Evolutionary conservation across 2,113 vertebrate species (phyloP).

Genomic region (Osmerus mordax): DNA sequence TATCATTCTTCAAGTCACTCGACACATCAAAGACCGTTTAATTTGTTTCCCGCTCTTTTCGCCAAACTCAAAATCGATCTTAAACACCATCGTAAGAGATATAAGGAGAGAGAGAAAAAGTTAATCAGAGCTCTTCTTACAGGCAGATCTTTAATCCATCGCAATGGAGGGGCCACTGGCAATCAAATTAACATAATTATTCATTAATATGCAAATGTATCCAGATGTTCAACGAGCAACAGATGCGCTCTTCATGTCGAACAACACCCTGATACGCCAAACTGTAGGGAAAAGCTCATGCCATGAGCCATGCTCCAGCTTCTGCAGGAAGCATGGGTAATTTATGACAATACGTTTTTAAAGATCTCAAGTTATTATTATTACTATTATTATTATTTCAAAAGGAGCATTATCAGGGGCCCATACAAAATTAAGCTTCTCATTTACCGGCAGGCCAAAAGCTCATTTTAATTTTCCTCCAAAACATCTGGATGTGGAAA

Average conservation of each 20-base stretch:
- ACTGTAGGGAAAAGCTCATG: constrained; percentile 24
- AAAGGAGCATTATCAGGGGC: constrained; percentile 13
- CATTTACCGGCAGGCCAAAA: constrained; percentile 12
- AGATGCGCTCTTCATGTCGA: constrained; percentile 64
- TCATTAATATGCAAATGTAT: constrained; percentile 75
- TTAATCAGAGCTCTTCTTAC: constrained; percentile 24
- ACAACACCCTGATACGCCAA: constrained; percentile 59
- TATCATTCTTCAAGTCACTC: not conserved
- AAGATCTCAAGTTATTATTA: constrained; percentile 24
- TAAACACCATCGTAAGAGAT: not conserved
- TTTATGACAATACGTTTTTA: constrained; percentile 38
- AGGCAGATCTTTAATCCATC: constrained; percentile 55
- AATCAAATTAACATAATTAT: constrained; percentile 75
- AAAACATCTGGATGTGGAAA: constrained; percentile 17
- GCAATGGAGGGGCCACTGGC: constrained; percentile 50
- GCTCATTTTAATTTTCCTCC: constrained; percentile 8
- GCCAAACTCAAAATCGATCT: constrained; percentile 6
- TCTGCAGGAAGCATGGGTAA: constrained; percentile 14
- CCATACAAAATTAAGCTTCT: constrained; percentile 22
- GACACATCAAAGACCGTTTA: not conserved
- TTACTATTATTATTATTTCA: constrained; percentile 24
- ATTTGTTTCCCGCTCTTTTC: constrained; percentile 7
- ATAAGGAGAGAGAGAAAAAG: constrained; percentile 22
- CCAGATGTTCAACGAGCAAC: constrained; percentile 73
- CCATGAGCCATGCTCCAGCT: constrained; percentile 1